These are phyloP conservation scores for Sebastes iracundus DNA, from an alignment of 2,797 vertebrate genomes.

Conservation along the genomic window DNA sequence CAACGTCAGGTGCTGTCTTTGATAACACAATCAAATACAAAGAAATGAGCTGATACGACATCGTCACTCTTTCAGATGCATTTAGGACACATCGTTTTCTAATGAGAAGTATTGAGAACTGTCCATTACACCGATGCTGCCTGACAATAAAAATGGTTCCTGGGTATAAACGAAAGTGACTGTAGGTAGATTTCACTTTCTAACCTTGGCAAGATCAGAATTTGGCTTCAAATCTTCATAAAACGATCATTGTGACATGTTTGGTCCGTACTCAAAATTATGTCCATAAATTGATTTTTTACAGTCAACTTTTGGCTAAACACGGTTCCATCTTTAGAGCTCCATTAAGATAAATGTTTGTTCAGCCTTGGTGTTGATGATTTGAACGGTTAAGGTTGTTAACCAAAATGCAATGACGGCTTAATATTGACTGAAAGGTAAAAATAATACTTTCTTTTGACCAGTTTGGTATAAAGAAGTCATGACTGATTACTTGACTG, in stretches of 20 bases:
- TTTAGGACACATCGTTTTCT: background rate
- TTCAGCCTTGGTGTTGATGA: background rate
- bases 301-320: background rate
- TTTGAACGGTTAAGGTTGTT: constrained; percentile 1
- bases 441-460: background rate
- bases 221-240: background rate
- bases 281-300: background rate
- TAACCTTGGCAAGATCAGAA: background rate
- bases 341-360: background rate
- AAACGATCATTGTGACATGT: background rate
- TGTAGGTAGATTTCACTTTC: background rate
- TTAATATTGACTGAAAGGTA: background rate
- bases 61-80: background rate
- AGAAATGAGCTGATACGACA: background rate
- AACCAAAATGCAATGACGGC: background rate
- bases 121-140: background rate
- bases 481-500: background rate
- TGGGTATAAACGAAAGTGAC: background rate
- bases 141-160: background rate
- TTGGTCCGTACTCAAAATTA: background rate
- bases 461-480: constrained; percentile 4
- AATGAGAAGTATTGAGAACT: background rate
- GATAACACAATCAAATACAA: background rate
- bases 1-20: constrained; percentile 1
- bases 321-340: background rate